phyloP scores from a whole-genome alignment of 1,140 invertebrate genomes.

The Scaptomyza pallida region DNA sequence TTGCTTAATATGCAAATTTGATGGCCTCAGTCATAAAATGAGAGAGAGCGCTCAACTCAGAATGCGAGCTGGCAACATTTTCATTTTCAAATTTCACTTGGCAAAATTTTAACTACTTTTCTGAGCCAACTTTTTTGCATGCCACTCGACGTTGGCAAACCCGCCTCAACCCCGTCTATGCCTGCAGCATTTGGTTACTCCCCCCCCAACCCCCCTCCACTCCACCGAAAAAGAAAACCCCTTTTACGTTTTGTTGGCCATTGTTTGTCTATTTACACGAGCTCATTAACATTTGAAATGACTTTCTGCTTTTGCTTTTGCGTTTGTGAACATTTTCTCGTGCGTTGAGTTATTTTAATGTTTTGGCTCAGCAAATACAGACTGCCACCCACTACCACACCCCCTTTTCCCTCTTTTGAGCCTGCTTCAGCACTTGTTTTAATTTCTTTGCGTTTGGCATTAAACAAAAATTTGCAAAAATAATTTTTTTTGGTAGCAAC shows the following conservation, averaged over 20 bases:
- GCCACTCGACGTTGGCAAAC: conserved; percentile 35
- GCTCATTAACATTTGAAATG: conserved; percentile 83
- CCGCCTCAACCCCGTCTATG: conserved; percentile 1
- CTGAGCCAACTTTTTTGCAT: conserved; percentile 42
- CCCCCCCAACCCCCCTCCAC: conserved; percentile 8
- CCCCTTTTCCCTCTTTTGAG: background rate
- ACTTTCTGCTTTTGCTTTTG: conserved; percentile 60
- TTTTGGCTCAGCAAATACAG: conserved; percentile 61
- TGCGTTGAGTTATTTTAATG: conserved; percentile 69
- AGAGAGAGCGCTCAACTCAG: too few species aligned
- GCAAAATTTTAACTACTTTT: conserved; percentile 78
- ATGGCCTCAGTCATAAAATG: conserved; percentile 66
- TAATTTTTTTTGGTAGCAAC: conserved; percentile 68
- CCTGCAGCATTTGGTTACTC: conserved; percentile 32
- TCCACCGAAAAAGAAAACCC: too few species aligned
- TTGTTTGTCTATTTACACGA: conserved; percentile 82
- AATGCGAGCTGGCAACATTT: conserved; percentile 48
- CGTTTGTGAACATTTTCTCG: conserved; percentile 42
- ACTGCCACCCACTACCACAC: background rate
- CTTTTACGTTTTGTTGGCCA: conserved; percentile 49
- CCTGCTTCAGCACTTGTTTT: conserved; percentile 41
- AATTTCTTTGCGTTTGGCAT: conserved; percentile 66
- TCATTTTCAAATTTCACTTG: conserved; percentile 76
- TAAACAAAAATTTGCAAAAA: conserved; percentile 80
- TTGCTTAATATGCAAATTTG: conserved; percentile 78